These are phyloP conservation scores for Metridium senile DNA, from an alignment of 92 coral and sea anemone genomes.

Conservation along the genomic window DNA sequence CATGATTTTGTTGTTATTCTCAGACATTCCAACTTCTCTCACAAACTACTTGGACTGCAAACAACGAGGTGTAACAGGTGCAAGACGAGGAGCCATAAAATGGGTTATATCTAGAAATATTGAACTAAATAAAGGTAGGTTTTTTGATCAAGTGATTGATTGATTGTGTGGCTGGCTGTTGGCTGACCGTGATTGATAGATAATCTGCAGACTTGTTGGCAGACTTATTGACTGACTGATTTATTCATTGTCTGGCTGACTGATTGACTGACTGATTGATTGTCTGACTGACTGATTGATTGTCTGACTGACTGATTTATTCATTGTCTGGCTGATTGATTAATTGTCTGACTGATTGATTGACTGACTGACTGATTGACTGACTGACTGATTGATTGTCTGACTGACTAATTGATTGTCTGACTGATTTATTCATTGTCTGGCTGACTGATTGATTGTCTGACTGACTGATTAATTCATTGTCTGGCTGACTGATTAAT, in stretches of 20 bases:
- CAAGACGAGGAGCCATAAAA: slow-evolving; percentile 93
- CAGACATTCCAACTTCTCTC: slow-evolving; percentile 84
- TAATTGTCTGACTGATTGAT: too few species aligned
- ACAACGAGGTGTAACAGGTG: slow-evolving; percentile 89
- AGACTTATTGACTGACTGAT: background rate
- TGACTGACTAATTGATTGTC: background rate
- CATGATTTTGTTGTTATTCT: background rate
- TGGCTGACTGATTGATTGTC: background rate
- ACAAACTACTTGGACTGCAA: slow-evolving; percentile 89
- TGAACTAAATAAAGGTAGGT: slow-evolving; percentile 74
- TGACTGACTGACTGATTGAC: too few species aligned
- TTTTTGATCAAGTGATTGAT: too few species aligned
- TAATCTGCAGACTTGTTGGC: background rate
- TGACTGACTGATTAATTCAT: background rate
- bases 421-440: too few species aligned
- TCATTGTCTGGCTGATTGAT: too few species aligned
- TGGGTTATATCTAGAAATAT: slow-evolving; percentile 85
- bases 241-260: slow-evolving; percentile 2
- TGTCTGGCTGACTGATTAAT: background rate
- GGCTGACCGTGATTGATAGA: background rate
- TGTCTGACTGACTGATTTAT: too few species aligned
- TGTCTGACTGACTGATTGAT: too few species aligned
- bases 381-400: background rate
- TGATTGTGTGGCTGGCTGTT: too few species aligned
- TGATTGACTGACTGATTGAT: background rate